Percentiles rank a stretch among this genome's conserved stretches.
phyloP scores from a whole-genome alignment of 2,797 vertebrate genomes.

The Hirundo rustica region DNA sequence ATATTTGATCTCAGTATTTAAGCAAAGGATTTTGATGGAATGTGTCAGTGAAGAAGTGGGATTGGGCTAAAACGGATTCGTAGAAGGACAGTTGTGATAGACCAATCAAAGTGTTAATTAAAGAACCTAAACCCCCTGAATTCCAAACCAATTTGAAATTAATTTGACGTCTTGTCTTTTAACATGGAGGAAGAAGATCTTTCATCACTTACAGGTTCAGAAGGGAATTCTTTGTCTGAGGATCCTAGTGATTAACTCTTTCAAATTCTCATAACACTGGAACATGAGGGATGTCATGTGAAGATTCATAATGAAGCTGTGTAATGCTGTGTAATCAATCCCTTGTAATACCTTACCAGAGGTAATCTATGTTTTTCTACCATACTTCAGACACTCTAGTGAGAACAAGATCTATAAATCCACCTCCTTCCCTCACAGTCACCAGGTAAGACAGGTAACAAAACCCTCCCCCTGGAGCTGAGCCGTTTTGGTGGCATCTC shows the following conservation, averaged over 20 bases:
- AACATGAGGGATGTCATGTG: neutral
- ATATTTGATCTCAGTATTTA: neutral
- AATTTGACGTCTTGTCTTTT: neutral
- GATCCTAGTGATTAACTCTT: neutral
- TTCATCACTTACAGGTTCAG: neutral
- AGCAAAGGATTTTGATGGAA: neutral
- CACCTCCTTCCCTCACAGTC: neutral
- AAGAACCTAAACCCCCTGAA: neutral
- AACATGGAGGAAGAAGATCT: neutral
- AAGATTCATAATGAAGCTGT: neutral
- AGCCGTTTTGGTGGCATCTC: neutral
- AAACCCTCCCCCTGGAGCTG: neutral
- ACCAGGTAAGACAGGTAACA: neutral
- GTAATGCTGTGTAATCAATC: neutral
- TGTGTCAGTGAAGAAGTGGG: neutral
- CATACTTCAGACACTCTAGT: neutral
- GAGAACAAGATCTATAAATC: neutral
- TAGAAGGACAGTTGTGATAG: neutral
- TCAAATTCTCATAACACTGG: neutral
- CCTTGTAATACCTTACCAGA: neutral
- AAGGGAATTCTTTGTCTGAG: neutral
- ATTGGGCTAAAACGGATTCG: neutral
- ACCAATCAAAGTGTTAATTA: neutral
- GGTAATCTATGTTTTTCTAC: neutral
- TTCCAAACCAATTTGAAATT: neutral